Evolutionary conservation across 2,797 vertebrate species (phyloP).

Genomic region (Acipenser oxyrinchus): DNA sequence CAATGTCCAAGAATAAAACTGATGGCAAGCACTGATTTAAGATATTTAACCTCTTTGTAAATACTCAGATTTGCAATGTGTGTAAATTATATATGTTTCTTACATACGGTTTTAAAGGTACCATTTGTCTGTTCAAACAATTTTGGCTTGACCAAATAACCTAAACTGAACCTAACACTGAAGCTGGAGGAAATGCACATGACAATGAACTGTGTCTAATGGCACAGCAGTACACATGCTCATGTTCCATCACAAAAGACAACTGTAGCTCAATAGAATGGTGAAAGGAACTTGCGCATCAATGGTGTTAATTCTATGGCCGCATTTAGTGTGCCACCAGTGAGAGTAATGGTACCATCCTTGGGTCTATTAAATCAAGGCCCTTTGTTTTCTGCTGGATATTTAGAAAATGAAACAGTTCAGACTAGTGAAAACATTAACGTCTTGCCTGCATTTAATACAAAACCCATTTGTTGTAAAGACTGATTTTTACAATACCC

Average conservation of each 20-base stretch:
- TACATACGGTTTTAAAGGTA: neutral
- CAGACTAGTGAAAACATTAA: no score
- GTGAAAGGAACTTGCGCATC: neutral
- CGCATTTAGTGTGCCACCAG: conserved; percentile 19
- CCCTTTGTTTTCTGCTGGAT: conserved; percentile 7
- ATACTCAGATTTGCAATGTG: no score
- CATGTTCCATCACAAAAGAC: neutral
- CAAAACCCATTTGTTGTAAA: conserved; percentile 24
- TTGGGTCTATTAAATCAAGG: conserved; percentile 25
- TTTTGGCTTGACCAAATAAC: neutral
- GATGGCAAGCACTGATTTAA: no score
- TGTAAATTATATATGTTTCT: no score
- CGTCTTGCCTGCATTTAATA: conserved; percentile 12
- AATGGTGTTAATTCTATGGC: conserved; percentile 25
- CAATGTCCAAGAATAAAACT: no score
- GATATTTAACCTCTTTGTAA: no score
- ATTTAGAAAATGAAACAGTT: conserved; percentile 19
- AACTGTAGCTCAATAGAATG: neutral
- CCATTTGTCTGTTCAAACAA: neutral
- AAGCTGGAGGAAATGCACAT: neutral
- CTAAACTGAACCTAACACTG: neutral
- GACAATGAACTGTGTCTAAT: neutral
- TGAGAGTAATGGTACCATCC: conserved; percentile 31
- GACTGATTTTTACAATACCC: conserved; percentile 8
- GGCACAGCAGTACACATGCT: neutral